These are phyloP conservation scores for Hymenopus coronatus DNA, from an alignment of 2,888 invertebrate species.

Conservation along the genomic window DNA sequence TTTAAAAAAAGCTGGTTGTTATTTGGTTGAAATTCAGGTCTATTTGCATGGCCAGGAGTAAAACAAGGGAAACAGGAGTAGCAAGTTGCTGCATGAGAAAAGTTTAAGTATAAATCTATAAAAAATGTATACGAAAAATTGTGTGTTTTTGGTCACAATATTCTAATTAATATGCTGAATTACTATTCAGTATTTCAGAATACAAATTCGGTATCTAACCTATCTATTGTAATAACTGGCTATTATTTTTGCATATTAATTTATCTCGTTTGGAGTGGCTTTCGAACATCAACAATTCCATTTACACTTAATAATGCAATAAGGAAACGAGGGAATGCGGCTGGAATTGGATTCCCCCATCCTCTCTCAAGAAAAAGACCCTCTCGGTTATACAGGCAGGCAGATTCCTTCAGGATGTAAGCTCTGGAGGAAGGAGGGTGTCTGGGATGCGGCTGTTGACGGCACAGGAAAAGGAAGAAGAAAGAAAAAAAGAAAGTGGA, in stretches of 20 bases:
- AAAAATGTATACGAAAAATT: no score
- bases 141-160: no score
- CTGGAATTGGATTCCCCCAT: not conserved
- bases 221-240: no score
- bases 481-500: not conserved
- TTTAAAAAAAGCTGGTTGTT: no score
- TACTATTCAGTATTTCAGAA: no score
- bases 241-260: not conserved
- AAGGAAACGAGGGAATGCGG: not conserved
- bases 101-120: no score
- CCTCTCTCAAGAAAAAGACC: not conserved
- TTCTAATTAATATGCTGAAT: no score
- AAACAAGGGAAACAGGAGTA: no score
- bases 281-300: not conserved
- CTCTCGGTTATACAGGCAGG: not conserved
- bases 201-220: no score
- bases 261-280: not conserved
- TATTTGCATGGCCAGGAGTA: no score
- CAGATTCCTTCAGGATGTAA: not conserved
- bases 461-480: not conserved
- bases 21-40: no score
- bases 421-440: not conserved
- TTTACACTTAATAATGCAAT: not conserved
- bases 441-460: not conserved
- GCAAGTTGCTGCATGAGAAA: no score